Evolutionary conservation across 1,140 invertebrate species (phyloP).

Genomic region (Drosophila serrata): DNA sequence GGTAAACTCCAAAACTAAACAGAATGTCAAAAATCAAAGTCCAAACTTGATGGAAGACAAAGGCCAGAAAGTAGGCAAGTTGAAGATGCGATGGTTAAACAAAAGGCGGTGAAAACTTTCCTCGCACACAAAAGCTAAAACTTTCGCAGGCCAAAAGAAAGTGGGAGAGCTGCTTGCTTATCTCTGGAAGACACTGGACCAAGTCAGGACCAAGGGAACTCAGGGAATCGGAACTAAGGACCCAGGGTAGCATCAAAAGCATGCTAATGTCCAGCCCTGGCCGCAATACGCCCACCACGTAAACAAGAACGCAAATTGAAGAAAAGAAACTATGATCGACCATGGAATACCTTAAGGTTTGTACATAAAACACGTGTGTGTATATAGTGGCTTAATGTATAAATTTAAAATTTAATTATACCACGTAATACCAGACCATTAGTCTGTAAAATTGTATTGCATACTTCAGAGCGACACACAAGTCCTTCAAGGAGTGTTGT

Average conservation of each 20-base stretch:
- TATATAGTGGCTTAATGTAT: not conserved
- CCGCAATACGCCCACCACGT: conserved; percentile 56
- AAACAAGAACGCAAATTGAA: not conserved
- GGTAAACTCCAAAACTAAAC: conserved; percentile 67
- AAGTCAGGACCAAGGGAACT: not conserved
- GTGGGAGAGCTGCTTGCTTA: conserved; percentile 66
- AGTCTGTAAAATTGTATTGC: no score
- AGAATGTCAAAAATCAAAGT: conserved; percentile 84
- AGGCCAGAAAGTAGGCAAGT: conserved; percentile 57
- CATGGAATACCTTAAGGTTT: not conserved
- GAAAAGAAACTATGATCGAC: not conserved
- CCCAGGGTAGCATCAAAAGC: conserved; percentile 70
- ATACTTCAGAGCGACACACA: no score
- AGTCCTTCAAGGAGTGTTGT: no score
- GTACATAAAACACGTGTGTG: no score
- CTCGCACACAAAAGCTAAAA: conserved; percentile 55
- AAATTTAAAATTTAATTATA: no score
- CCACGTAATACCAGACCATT: no score
- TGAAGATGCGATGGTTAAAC: conserved; percentile 63
- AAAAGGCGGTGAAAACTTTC: conserved; percentile 67
- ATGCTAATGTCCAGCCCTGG: conserved; percentile 77
- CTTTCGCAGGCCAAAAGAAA: conserved; percentile 40
- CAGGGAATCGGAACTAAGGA: conserved; percentile 10
- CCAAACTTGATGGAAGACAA: conserved; percentile 72
- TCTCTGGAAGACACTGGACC: conserved; percentile 62